Conservation (phyloP, 2,797 vertebrate genomes). For the Melanogrammus aeglefinus region DNA sequence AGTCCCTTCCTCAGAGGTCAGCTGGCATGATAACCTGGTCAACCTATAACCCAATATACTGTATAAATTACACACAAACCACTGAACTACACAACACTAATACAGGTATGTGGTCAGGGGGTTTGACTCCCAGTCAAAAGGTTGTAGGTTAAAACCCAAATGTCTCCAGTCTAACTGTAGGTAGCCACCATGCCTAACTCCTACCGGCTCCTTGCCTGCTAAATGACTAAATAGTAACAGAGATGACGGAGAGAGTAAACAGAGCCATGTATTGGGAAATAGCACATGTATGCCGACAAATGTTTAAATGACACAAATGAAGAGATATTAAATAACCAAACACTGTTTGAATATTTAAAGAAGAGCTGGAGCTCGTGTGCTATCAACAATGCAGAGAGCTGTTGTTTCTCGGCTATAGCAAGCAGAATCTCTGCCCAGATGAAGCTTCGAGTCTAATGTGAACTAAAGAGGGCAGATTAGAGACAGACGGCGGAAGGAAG, state of each 20-base stretch:
- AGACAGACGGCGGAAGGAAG: constrained; percentile 50
- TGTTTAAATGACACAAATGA: no score
- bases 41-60: background rate
- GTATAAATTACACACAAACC: background rate
- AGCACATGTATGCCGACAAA: no score
- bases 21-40: constrained; percentile 43
- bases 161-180: background rate
- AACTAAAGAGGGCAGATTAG: constrained; percentile 19
- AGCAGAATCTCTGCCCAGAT: background rate
- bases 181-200: no score
- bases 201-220: no score
- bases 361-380: no score
- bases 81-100: background rate
- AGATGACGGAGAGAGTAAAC: no score
- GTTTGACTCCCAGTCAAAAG: background rate
- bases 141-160: background rate
- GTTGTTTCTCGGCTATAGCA: no score
- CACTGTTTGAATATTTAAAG: no score
- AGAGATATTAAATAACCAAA: no score
- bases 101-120: background rate
- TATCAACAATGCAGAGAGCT: no score
- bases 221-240: no score
- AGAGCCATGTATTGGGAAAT: no score
- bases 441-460: background rate
- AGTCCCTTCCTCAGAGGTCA: constrained; percentile 42